Evolutionary conservation across 2,797 vertebrate genomes (phyloP), one percentile per base, ranked within the genome.

Genomic region (Sebastes elongatus): DNA sequence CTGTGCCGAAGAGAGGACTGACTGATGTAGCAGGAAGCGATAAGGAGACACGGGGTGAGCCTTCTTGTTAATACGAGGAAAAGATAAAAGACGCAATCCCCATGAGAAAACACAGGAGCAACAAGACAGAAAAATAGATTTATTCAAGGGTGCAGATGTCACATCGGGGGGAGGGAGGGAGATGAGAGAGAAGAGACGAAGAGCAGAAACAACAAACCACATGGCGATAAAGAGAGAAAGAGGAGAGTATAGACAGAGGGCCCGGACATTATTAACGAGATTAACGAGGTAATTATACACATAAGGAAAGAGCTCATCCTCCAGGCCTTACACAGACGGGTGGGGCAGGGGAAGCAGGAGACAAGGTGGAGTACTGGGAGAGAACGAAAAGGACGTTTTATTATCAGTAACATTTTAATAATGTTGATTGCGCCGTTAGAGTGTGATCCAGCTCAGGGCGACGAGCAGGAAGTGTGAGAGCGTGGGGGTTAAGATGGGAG

Each of bases 261-360:
- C n/a, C 79, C 13, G 67, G 84, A 83, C 76, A 86, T 78, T 87
- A 78, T 90, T 95, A 94, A 94, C 62, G 27, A 91, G 85, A 84
- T 70, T 94, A 93, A 94, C 22, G 63, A 91, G 87, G 82, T 90
- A 92, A 95, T 95, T 93, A 94, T 85, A 90, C 84, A 88, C 86
- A 80, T 76, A 84, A 83, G 81, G 78, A 81, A 78, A 84, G 71
- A 75, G 68, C 83, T 90, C 85, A 60, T 88, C 87, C 82, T 93
- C 77, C 70, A 64, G 90, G 89, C 86, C 55, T 57, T 22, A 27
- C 73, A 65, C 14, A 52, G 59, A 28, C 62, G 87, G 90, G 82
- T 73, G 88, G 74, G 83, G 83, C 78, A 11, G 67, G n/a, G 28
- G 25, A 69, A 42, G 23, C 49, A 71, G 25, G 66, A 22, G 66